Evolutionary conservation across 2,888 invertebrate genomes (phyloP).

Genomic region (Plebejus anna): DNA sequence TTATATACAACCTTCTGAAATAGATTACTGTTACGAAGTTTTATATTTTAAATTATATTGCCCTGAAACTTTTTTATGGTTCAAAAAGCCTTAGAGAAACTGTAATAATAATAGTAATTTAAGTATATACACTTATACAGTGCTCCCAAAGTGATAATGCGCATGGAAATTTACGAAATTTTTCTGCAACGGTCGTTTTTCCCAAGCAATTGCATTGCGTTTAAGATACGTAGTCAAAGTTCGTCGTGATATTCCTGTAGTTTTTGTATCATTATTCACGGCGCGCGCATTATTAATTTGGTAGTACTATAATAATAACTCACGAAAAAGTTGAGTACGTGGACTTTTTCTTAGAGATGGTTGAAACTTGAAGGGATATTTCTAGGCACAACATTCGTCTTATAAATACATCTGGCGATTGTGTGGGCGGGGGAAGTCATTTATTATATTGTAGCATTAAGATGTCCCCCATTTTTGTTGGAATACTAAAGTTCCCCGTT

Average conservation of each 20-base stretch:
- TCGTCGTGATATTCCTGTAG: too few relatives aligned
- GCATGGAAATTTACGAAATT: too few relatives aligned
- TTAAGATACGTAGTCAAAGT: too few relatives aligned
- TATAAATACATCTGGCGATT: neutral
- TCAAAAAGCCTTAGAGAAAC: neutral
- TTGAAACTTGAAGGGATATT: neutral
- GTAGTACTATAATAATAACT: neutral
- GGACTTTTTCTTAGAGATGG: neutral
- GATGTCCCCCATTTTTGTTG: conserved; percentile 3
- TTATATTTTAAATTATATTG: neutral
- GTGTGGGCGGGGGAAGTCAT: conserved; percentile 10
- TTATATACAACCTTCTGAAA: neutral
- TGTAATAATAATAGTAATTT: too few relatives aligned
- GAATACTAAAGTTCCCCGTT: neutral
- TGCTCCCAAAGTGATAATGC: too few relatives aligned
- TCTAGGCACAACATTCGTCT: neutral
- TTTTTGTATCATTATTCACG: too few relatives aligned
- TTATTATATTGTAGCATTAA: conserved; percentile 20
- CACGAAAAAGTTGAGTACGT: neutral
- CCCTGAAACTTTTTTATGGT: neutral
- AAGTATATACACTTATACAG: too few relatives aligned
- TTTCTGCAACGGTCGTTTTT: too few relatives aligned
- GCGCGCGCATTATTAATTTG: too few relatives aligned
- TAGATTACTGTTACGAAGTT: neutral
- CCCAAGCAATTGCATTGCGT: too few relatives aligned